These are phyloP conservation scores for Ceramica pisi DNA, from an alignment of 2,888 invertebrate species.

Conservation along the genomic window DNA sequence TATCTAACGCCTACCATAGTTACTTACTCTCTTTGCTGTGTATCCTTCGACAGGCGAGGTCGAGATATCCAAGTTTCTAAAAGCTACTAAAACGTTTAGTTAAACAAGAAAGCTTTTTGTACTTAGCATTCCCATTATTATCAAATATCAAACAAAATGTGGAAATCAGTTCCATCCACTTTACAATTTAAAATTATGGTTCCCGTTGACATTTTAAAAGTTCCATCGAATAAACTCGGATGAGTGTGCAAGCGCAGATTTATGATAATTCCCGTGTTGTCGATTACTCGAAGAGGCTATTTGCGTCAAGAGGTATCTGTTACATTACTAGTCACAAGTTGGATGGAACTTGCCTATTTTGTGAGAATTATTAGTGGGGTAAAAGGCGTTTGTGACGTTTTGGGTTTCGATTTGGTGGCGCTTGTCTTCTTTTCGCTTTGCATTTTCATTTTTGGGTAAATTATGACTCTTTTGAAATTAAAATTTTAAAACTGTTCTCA, in stretches of 20 bases:
- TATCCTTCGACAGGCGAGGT: not conserved
- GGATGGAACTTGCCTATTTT: conserved; percentile 18
- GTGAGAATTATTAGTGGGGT: conserved; percentile 4
- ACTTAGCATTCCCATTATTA: not conserved
- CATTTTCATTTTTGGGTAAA: not conserved
- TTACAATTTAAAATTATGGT: conserved; percentile 44
- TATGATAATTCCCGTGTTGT: conserved; percentile 54
- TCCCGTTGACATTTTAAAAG: conserved; percentile 49
- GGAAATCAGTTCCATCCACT: conserved; percentile 16
- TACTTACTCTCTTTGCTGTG: not conserved
- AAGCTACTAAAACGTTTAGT: not conserved
- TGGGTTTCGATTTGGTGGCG: conserved; percentile 18
- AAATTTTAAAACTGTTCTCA: too few relatives aligned
- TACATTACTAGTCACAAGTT: conserved; percentile 32
- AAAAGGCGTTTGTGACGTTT: conserved; percentile 1
- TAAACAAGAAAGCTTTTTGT: not conserved
- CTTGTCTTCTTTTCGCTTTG: not conserved
- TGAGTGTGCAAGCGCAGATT: conserved; percentile 39
- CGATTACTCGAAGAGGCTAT: conserved; percentile 46
- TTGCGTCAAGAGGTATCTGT: conserved; percentile 52
- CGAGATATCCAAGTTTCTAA: not conserved
- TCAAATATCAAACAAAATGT: conserved; percentile 16
- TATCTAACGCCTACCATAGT: too few relatives aligned
- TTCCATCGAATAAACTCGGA: conserved; percentile 50
- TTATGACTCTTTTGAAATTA: too few relatives aligned